Conservation (phyloP, 2,888 invertebrate genomes). For the Agonopterix heracliana region DNA sequence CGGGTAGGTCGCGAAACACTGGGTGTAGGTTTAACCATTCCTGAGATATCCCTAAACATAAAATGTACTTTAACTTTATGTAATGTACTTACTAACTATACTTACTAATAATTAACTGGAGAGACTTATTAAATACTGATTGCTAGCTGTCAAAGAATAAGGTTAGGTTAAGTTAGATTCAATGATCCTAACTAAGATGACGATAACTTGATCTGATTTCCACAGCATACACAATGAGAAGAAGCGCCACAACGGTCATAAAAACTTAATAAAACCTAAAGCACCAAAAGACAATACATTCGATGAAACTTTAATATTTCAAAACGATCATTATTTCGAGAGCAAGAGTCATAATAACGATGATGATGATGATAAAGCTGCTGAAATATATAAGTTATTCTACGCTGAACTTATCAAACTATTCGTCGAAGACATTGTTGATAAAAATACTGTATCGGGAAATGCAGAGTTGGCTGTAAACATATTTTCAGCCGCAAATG, state of each 20-base stretch:
- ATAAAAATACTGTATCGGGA: slow-evolving; percentile 34
- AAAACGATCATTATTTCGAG: slow-evolving; percentile 4
- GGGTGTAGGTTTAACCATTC: too few relatives aligned
- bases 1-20: too few relatives aligned
- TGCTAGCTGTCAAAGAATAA: too few relatives aligned
- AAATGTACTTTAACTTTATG: too few relatives aligned
- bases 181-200: not conserved
- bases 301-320: slow-evolving; percentile 10
- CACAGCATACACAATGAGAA: slow-evolving; percentile 43
- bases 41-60: too few relatives aligned
- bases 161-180: too few relatives aligned
- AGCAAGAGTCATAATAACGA: slow-evolving; percentile 20
- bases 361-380: slow-evolving; percentile 31
- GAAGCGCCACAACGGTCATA: slow-evolving; percentile 32
- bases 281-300: slow-evolving; percentile 11
- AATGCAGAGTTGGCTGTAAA: slow-evolving; percentile 58
- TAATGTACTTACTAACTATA: too few relatives aligned
- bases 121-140: too few relatives aligned
- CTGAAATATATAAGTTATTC: slow-evolving; percentile 43
- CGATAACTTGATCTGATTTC: slow-evolving; percentile 9
- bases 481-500: slow-evolving; percentile 56
- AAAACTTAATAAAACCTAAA: slow-evolving; percentile 8
- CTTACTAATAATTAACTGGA: too few relatives aligned
- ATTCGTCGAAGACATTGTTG: slow-evolving; percentile 51
- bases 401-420: slow-evolving; percentile 61